Evolutionary conservation across 2,888 invertebrate species (phyloP).

Genomic region (Metopia argyrocephala): DNA sequence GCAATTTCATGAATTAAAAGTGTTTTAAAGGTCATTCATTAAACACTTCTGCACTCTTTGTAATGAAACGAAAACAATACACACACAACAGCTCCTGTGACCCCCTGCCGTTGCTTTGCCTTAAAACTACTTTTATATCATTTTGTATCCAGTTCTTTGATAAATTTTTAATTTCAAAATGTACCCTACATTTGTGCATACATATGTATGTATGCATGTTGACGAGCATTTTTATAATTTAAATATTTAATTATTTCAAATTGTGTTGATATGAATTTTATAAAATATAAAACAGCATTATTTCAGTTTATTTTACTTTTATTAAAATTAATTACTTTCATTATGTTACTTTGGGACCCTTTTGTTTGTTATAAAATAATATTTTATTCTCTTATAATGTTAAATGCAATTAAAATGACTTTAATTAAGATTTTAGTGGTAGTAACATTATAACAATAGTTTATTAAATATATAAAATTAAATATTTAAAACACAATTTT

Average conservation of each 20-base stretch:
- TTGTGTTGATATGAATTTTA: no score
- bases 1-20: conserved; percentile 60
- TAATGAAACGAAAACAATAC: conserved; percentile 10
- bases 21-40: conserved; percentile 60
- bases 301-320: conserved; percentile 7
- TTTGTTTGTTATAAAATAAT: background rate
- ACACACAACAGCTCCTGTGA: background rate
- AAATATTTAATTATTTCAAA: no score
- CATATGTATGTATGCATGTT: no score
- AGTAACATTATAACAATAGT: conserved; percentile 17
- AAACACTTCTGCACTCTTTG: conserved; percentile 49
- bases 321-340: conserved; percentile 25
- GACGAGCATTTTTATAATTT: no score
- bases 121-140: background rate
- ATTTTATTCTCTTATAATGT: conserved; percentile 1
- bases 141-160: conserved; percentile 17
- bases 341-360: conserved; percentile 22
- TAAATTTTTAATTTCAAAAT: conserved; percentile 30
- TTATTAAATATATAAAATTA: background rate
- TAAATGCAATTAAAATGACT: conserved; percentile 24
- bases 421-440: conserved; percentile 52
- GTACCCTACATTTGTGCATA: background rate
- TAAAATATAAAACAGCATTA: no score
- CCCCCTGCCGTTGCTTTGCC: background rate
- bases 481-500: background rate